Evolutionary conservation across 2,888 invertebrate species (phyloP).

Genomic region (Microchrysa polita): DNA sequence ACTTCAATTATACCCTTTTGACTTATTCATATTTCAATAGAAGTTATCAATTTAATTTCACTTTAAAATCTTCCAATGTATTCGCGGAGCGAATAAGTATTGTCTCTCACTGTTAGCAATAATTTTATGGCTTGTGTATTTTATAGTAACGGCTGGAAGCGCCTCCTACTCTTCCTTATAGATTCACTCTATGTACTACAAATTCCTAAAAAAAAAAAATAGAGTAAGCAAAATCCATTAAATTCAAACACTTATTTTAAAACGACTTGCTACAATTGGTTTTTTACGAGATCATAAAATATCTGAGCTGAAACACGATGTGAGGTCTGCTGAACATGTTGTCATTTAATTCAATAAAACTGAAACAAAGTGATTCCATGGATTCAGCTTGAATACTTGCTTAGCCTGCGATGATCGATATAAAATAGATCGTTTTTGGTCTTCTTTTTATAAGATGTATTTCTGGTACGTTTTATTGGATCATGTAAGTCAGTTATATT

Average conservation of each 20-base stretch:
- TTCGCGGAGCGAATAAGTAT: too few relatives aligned
- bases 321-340: conserved; percentile 33
- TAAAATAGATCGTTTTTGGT: neutral
- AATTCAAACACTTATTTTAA: neutral
- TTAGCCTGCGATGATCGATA: conserved; percentile 5
- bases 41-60: too few relatives aligned
- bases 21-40: too few relatives aligned
- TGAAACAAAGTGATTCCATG: conserved; percentile 11
- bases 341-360: conserved; percentile 39
- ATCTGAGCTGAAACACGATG: neutral
- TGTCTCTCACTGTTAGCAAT: too few relatives aligned
- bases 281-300: conserved; percentile 24
- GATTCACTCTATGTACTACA: too few relatives aligned
- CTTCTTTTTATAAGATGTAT: too few relatives aligned
- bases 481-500: too few relatives aligned
- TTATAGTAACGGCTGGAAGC: too few relatives aligned
- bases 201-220: neutral
- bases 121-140: too few relatives aligned
- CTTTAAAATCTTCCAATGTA: too few relatives aligned
- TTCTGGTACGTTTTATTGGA: too few relatives aligned
- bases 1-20: too few relatives aligned
- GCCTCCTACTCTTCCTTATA: neutral
- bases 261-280: conserved; percentile 3
- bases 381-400: neutral
- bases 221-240: neutral